Percentiles rank a stretch among this genome's conserved stretches.
Evolutionary conservation across 2,113 vertebrate genomes (phyloP).

Genomic region (Chrysochloris asiatica): DNA sequence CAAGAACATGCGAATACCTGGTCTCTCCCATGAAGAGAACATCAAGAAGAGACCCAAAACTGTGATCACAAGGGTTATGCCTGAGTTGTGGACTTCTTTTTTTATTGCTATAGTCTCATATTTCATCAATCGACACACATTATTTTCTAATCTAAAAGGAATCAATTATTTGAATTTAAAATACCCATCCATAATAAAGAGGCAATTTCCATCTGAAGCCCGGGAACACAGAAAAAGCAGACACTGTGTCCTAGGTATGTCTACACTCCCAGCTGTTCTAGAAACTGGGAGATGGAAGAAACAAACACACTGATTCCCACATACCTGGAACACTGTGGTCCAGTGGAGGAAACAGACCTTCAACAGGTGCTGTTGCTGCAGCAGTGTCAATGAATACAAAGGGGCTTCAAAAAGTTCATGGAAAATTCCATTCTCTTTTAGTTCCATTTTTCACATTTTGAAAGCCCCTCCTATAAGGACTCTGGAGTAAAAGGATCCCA

Average conservation of each 20-base stretch:
- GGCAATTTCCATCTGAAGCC: not conserved
- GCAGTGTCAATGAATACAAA: not conserved
- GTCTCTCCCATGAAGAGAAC: not conserved
- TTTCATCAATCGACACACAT: not conserved
- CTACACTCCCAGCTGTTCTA: too few relatives aligned
- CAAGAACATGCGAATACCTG: not conserved
- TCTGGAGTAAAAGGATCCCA: not conserved
- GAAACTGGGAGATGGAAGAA: not conserved
- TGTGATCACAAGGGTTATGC: not conserved
- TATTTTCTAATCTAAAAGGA: constrained; percentile 6
- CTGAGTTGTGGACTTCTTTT: not conserved
- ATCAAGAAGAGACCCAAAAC: fast-evolving
- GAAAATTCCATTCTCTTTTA: too few relatives aligned
- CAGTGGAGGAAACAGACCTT: not conserved
- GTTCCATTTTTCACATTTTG: too few relatives aligned
- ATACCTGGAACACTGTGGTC: not conserved
- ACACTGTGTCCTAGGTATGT: too few relatives aligned
- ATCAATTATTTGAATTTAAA: not conserved
- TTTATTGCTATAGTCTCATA: not conserved
- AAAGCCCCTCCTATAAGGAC: too few relatives aligned
- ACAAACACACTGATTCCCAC: not conserved
- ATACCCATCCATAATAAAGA: not conserved
- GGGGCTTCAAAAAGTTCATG: not conserved
- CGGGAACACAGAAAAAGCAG: not conserved
- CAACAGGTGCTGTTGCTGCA: not conserved